Evolutionary conservation across 2,113 vertebrate species (phyloP).

Genomic region (Muscicapa adusta): DNA sequence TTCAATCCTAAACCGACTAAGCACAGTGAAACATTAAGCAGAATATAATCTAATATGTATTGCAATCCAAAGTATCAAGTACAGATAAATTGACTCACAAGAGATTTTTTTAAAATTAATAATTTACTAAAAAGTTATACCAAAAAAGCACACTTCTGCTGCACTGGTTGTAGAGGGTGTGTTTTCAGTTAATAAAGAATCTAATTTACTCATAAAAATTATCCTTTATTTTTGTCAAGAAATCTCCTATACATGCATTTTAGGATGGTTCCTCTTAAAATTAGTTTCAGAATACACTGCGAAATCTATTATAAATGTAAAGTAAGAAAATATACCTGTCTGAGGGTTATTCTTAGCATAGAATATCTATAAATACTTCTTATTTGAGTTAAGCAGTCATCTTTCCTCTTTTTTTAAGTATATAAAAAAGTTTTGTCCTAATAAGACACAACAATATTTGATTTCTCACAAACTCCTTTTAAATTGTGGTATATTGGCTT

Average conservation of each 20-base stretch:
- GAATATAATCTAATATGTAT: neutral
- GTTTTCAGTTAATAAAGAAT: neutral
- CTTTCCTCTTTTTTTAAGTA: neutral
- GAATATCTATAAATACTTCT: neutral
- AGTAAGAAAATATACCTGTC: neutral
- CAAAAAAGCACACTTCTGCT: neutral
- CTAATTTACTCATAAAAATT: neutral
- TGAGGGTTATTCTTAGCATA: neutral
- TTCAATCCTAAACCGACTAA: neutral
- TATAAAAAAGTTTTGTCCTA: neutral
- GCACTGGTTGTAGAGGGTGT: neutral
- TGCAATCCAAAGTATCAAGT: neutral
- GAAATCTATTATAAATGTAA: neutral
- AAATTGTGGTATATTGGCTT: neutral
- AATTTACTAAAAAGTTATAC: neutral
- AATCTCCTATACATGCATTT: neutral
- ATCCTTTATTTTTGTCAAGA: neutral
- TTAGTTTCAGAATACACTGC: neutral
- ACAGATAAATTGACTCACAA: neutral
- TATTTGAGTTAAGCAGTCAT: neutral
- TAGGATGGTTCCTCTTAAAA: neutral
- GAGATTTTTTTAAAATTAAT: accelerated
- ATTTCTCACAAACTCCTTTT: neutral
- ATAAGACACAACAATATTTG: neutral
- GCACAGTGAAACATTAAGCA: neutral